Evolutionary conservation across 2,888 invertebrate species (phyloP).

Genomic region (Venustoraphidia nigricollis): DNA sequence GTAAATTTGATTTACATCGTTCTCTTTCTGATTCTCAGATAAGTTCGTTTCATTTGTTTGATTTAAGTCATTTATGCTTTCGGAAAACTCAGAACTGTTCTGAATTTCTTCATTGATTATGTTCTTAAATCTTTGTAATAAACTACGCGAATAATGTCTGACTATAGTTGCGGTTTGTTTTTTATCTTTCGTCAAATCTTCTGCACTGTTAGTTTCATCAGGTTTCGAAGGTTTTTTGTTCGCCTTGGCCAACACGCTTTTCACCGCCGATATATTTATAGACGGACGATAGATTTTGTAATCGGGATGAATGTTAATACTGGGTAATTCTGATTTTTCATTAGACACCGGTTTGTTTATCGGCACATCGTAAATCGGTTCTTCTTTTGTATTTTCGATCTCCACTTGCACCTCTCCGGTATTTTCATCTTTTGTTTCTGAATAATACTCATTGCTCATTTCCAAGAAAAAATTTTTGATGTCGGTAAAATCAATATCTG

Average conservation of each 20-base stretch:
- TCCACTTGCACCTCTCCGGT: slow-evolving; percentile 19
- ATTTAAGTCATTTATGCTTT: slow-evolving; percentile 23
- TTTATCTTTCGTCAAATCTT: slow-evolving; percentile 25
- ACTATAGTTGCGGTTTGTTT: slow-evolving; percentile 31
- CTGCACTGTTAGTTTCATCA: slow-evolving; percentile 27
- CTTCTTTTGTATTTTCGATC: background rate
- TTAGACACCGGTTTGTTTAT: background rate
- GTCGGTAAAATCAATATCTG: slow-evolving; percentile 50
- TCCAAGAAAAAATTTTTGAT: slow-evolving; percentile 39
- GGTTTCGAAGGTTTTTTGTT: slow-evolving; percentile 26
- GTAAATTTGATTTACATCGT: slow-evolving; percentile 24
- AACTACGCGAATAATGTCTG: slow-evolving; percentile 32
- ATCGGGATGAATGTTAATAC: slow-evolving; percentile 46
- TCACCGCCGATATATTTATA: slow-evolving; percentile 35
- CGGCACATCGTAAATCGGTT: slow-evolving; percentile 3
- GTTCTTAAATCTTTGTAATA: slow-evolving; percentile 33
- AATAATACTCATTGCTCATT: slow-evolving; percentile 15
- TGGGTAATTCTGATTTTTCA: background rate
- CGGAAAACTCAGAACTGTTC: no score
- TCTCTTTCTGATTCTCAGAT: slow-evolving; percentile 27
- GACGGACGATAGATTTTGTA: slow-evolving; percentile 63
- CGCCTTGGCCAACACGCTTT: slow-evolving; percentile 40
- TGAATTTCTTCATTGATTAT: slow-evolving; percentile 31
- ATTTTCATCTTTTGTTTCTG: slow-evolving; percentile 32
- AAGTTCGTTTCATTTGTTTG: slow-evolving; percentile 18